Evolutionary conservation across 1,140 invertebrate species (phyloP), one percentile per base, ranked within the genome.

Genomic region (Holcopasites calliopsidis): DNA sequence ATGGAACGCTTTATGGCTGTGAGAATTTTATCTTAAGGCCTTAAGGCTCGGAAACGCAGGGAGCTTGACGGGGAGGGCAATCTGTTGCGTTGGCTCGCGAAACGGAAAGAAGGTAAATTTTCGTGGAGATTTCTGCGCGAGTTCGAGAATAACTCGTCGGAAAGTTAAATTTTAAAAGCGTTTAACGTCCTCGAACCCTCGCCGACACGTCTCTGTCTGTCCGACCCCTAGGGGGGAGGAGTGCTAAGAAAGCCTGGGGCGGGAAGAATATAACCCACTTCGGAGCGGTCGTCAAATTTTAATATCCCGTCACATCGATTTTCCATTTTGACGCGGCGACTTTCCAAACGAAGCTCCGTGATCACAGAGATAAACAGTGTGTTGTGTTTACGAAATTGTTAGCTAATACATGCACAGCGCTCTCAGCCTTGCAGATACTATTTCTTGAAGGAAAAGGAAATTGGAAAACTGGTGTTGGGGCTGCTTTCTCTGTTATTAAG

Each of bases 121-220:
- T 62, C 68, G 42, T 65, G 54, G 72, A 76, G 71, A 79, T 75
- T 77, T 79, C 60, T 49, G 38, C 64, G 40, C 70, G 38, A 65
- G 35, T 47, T 23, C 60, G 57, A 47, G 66, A 62, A 28, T 62
- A 83, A 83, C 78, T 81, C 76, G 38, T 38, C 58, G 52, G 71
- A 57, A 68, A 78, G 70, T 84, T 83, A 76, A 83, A 86, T 86
- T 85, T 84, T 85, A 79, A 78, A 86, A 81, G 74, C 76, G 71
- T 83, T 86, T 83, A 81, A 68, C 66, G 66, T 83, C 69, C 52
- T 57, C 74, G 66, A 40, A 79, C 66, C 76, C 80, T 42, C 38
- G 28, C 49, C 44, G 49, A 71, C 68, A 66, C 55, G 49, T 10
- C 40, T 73, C 35, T 54, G 76, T 64, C 62, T 80, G 55, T 40